Evolutionary conservation across 2,888 invertebrate genomes (phyloP).

Genomic region (Pterostichus madidus): DNA sequence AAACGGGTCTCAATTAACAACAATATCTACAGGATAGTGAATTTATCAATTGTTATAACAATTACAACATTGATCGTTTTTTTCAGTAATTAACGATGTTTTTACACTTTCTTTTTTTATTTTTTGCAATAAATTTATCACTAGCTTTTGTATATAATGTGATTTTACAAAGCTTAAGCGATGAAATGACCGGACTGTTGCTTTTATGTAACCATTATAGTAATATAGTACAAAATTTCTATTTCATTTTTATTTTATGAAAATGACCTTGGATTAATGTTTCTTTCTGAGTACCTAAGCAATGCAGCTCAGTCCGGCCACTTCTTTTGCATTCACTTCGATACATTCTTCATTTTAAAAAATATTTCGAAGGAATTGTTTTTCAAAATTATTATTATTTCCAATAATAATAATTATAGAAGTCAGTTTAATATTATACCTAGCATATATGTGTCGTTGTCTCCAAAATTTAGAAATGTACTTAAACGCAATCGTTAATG

Average conservation of each 20-base stretch:
- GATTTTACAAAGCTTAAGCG: slow-evolving; percentile 67
- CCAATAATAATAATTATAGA: slow-evolving; percentile 66
- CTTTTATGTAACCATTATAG: not conserved
- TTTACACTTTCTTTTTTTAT: slow-evolving; percentile 72
- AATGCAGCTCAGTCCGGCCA: slow-evolving; percentile 42
- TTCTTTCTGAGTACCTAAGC: slow-evolving; percentile 38
- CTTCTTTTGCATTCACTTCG: slow-evolving; percentile 53
- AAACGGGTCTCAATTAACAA: slow-evolving; percentile 75
- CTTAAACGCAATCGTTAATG: slow-evolving; percentile 63
- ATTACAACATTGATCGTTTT: slow-evolving; percentile 84
- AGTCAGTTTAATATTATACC: slow-evolving; percentile 68
- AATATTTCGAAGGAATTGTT: slow-evolving; percentile 41
- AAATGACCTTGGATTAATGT: slow-evolving; percentile 17
- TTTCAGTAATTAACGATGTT: slow-evolving; percentile 82
- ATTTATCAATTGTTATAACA: slow-evolving; percentile 79
- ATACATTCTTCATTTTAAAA: slow-evolving; percentile 50
- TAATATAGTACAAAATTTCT: slow-evolving; percentile 58
- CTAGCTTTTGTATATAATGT: slow-evolving; percentile 72
- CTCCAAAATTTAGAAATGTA: slow-evolving; percentile 71
- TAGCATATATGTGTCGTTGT: slow-evolving; percentile 77
- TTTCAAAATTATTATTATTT: slow-evolving; percentile 64
- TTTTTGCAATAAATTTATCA: slow-evolving; percentile 75
- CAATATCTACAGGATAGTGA: slow-evolving; percentile 78
- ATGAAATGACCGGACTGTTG: slow-evolving; percentile 57
- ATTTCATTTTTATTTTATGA: slow-evolving; percentile 52